A percentile compares a stretch with the other conserved stretches of the same genome.
These are phyloP conservation scores for Grantiella picta DNA, from an alignment of 2,113 vertebrate species.

Conservation along the genomic window DNA sequence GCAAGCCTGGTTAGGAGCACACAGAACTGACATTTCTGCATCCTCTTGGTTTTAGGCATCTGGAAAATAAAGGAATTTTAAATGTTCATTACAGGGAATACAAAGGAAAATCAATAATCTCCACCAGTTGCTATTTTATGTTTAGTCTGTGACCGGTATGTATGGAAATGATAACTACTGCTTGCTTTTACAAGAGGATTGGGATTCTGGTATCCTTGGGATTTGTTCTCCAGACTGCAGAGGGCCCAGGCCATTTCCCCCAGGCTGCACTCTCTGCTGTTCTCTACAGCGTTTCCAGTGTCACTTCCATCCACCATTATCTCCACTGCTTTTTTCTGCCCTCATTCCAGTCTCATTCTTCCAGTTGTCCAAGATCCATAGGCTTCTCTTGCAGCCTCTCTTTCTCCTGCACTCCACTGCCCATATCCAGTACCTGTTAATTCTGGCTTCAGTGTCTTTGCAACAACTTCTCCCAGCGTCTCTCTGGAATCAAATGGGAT, in stretches of 20 bases:
- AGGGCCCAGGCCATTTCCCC: background rate
- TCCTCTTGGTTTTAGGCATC: background rate
- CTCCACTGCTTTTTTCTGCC: background rate
- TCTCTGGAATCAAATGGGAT: background rate
- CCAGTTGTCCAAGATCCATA: background rate
- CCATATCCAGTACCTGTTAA: background rate
- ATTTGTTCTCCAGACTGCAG: background rate
- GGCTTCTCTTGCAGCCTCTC: background rate
- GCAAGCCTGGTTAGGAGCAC: background rate
- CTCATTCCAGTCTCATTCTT: background rate
- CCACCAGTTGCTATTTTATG: background rate
- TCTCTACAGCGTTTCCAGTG: fast-evolving
- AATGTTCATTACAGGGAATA: background rate
- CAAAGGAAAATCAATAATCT: background rate
- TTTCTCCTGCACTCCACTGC: background rate
- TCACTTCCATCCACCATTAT: background rate
- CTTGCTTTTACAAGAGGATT: background rate
- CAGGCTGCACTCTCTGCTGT: background rate
- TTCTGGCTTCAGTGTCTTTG: background rate
- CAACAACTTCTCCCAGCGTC: background rate
- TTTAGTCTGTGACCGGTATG: background rate
- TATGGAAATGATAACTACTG: background rate
- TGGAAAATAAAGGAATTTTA: background rate
- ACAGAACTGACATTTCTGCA: background rate
- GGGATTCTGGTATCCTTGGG: background rate